Evolutionary conservation across 2,888 invertebrate genomes (phyloP).

Genomic region (Himalopsyche kuldschensis): DNA sequence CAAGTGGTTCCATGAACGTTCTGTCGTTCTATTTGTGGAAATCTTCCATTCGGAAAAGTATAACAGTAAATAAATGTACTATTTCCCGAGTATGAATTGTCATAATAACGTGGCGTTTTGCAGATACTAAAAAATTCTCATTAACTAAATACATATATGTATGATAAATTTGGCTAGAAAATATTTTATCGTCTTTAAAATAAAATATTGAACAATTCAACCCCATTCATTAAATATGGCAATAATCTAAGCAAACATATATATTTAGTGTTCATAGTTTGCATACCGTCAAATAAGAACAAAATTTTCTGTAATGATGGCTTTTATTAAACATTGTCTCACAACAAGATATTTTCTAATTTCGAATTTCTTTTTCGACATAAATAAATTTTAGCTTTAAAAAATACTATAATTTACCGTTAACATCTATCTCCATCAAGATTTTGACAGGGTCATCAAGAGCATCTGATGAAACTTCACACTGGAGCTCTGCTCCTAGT

Average conservation of each 20-base stretch:
- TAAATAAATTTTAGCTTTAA: not conserved
- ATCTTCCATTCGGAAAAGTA: not conserved
- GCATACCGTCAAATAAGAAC: not conserved
- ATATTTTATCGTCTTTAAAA: no score
- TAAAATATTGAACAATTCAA: no score
- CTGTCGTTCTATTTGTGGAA: not conserved
- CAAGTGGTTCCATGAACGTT: not conserved
- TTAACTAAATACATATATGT: no score
- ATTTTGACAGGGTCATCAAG: slow-evolving; percentile 63
- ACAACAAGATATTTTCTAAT: no score
- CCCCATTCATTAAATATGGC: no score
- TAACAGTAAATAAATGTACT: no score
- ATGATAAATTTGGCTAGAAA: no score
- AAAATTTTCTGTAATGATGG: no score
- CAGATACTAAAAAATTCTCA: not conserved
- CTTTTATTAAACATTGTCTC: no score
- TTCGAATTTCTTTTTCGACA: no score
- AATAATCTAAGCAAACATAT: not conserved
- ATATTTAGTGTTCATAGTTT: not conserved
- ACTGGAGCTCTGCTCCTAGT: slow-evolving; percentile 71
- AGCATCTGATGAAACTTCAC: slow-evolving; percentile 72
- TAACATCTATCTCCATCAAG: slow-evolving; percentile 68
- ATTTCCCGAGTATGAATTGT: no score
- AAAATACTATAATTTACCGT: slow-evolving; percentile 62
- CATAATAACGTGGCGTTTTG: no score